Evolutionary conservation across 2,888 invertebrate species (phyloP), one percentile per base, ranked within the genome.

Genomic region (Ophion ellenae): DNA sequence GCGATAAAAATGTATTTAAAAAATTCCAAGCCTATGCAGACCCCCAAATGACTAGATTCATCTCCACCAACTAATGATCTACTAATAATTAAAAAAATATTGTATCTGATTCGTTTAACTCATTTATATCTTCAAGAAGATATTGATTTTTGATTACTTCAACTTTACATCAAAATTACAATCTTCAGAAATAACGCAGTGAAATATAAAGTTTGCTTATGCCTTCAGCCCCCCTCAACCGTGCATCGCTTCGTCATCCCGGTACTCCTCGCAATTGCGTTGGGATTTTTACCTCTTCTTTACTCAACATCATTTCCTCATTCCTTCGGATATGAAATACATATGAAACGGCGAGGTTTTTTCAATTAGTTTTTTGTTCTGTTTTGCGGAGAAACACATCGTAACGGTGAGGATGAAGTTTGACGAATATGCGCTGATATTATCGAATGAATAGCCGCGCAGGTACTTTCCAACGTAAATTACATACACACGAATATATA

Each of bases 341-440:
- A 32, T 28, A 53, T 32, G 14, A 11, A 70, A 64, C 9, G 17
- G 20, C 40, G 14, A 75, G 1, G n/a, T 63, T 45, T 64, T 32
- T 20, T 11, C 3, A 47, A 17, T 9, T 47, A 1, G 32, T 63
- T 24, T 75, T 45, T 47, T 47, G 5, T 53, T 53, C 53, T 14
- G 40, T 40, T 40, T 40, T 40, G 40, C 75, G n/a, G 9, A 63
- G 28, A 47, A 75, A 14, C 17, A 45, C 63, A 47, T 28, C 10
- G 47, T 75, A 24, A 63, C 17, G 24, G 28, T n/a, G 28, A 28
- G n/a, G 64, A 77, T 53, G 17, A 63, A 66, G 10, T 77, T 76
- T 77, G 40, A 76, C 36, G 32, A 63, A 70, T 81, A 24, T 53
- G 17, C n/a, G 71, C 11, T 17, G 53, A 70, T 53, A 64, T 82